These are phyloP conservation scores for Synanthedon andrenaeformis DNA, from an alignment of 2,888 invertebrate genomes.

Conservation along the genomic window DNA sequence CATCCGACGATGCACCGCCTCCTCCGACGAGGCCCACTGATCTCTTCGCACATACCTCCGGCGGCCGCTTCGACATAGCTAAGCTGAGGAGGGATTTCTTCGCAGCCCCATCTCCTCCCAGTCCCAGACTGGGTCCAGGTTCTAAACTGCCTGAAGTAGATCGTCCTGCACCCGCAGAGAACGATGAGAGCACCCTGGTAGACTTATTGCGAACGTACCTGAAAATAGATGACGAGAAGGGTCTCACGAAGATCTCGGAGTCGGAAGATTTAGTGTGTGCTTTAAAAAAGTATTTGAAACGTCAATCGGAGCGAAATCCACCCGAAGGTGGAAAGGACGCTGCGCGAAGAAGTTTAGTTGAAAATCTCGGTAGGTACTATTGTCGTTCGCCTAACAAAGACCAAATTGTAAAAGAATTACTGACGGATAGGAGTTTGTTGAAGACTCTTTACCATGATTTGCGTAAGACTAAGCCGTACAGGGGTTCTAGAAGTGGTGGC, in stretches of 20 bases:
- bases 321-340: constrained; percentile 40
- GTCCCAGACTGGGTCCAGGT: constrained; percentile 14
- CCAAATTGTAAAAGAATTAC: constrained; percentile 77
- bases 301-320: constrained; percentile 43
- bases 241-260: constrained; percentile 54
- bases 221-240: constrained; percentile 68
- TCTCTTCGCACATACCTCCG: constrained; percentile 60
- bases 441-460: constrained; percentile 81
- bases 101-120: constrained; percentile 49
- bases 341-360: constrained; percentile 68
- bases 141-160: constrained; percentile 53
- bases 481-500: constrained; percentile 59
- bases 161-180: constrained; percentile 46
- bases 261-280: constrained; percentile 75
- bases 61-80: constrained; percentile 76
- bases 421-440: constrained; percentile 79
- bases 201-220: constrained; percentile 77
- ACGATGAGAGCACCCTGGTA: constrained; percentile 70
- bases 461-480: constrained; percentile 73
- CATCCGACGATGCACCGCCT: constrained; percentile 73
- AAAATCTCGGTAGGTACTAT: constrained; percentile 77
- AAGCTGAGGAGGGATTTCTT: constrained; percentile 77
- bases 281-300: constrained; percentile 69
- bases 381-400: constrained; percentile 75
- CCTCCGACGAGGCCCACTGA: constrained; percentile 57